A percentile compares a stretch with the other conserved stretches of the same genome.
Conservation (phyloP, 2,113 vertebrate species). For the Macrotus californicus region DNA sequence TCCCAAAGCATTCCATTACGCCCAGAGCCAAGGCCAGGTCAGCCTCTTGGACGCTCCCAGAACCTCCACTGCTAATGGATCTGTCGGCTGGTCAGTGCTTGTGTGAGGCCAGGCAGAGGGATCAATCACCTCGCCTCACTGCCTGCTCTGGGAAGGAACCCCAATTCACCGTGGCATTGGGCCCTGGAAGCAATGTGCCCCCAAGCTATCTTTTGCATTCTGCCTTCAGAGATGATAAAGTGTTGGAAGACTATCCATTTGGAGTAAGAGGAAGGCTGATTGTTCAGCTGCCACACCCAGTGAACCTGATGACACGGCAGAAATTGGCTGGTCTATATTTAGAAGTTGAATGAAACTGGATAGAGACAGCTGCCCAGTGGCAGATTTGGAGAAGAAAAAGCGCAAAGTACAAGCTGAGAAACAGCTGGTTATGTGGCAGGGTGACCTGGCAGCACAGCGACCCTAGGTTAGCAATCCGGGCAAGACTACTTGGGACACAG, state of each 20-base stretch:
- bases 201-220: not conserved
- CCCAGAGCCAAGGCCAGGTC: not conserved
- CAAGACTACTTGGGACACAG: not conserved
- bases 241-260: not conserved
- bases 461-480: not conserved
- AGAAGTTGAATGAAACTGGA: not conserved
- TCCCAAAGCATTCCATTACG: not conserved
- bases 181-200: not conserved
- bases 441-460: not conserved
- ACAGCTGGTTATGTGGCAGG: not conserved
- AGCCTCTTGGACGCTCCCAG: not conserved
- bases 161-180: rapidly evolving
- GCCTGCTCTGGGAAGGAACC: not conserved
- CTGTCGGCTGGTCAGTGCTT: not conserved
- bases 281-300: not conserved
- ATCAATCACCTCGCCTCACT: rapidly evolving
- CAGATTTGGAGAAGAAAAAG: not conserved
- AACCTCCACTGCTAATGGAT: not conserved
- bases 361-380: not conserved
- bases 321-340: not conserved
- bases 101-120: not conserved
- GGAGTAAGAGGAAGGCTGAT: not conserved
- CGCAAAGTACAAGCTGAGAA: not conserved
- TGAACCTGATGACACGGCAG: not conserved
- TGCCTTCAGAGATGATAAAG: not conserved